These are phyloP conservation scores for Aptenodytes forsteri DNA, from an alignment of 2,113 vertebrate species.

Conservation along the genomic window DNA sequence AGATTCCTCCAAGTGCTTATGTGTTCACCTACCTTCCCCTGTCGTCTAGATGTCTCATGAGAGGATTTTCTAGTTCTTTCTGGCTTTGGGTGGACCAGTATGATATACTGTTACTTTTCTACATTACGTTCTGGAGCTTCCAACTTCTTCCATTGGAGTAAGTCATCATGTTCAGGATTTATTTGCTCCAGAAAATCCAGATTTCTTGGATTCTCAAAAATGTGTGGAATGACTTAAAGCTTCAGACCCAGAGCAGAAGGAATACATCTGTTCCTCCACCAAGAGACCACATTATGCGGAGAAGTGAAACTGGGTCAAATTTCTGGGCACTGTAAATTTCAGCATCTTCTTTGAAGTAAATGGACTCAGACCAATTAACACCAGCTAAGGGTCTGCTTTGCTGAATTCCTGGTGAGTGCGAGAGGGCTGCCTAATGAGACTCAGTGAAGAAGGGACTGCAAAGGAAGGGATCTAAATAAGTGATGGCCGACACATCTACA, in stretches of 20 bases:
- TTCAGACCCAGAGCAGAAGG: background rate
- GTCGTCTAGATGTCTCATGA: background rate
- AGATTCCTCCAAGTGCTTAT: background rate
- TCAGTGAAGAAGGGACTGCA: background rate
- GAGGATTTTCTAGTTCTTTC: background rate
- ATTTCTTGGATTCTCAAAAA: background rate
- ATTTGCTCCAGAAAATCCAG: background rate
- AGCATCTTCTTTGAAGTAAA: conserved; percentile 33
- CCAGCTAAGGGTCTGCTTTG: conserved; percentile 15
- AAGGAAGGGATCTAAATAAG: conserved; percentile 18
- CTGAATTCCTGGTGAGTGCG: background rate
- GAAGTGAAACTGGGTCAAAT: conserved; percentile 37
- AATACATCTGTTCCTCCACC: background rate
- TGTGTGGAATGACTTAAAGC: background rate
- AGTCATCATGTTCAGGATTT: background rate
- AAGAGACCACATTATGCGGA: background rate
- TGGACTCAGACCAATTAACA: conserved; percentile 27
- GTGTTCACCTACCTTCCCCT: background rate
- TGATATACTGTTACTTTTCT: background rate
- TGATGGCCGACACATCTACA: background rate
- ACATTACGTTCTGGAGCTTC: background rate
- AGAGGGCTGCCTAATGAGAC: background rate
- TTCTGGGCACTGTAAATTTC: background rate
- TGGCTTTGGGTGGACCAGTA: background rate
- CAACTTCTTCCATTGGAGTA: background rate